phyloP scores from a whole-genome alignment of 2,797 vertebrate species.

The Siniperca obscura region DNA sequence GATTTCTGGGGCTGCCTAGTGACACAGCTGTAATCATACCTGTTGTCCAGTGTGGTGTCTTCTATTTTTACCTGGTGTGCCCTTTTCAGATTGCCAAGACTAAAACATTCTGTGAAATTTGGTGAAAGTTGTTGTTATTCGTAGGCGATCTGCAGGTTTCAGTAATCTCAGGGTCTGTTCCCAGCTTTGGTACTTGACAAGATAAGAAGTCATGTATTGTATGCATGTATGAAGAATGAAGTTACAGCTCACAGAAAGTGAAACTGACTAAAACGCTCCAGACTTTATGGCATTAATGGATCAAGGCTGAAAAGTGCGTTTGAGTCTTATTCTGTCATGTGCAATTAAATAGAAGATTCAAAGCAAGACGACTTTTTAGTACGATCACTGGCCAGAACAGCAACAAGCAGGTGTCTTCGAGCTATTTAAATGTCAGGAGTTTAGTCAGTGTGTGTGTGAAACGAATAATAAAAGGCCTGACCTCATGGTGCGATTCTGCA shows the following conservation, averaged over 20 bases:
- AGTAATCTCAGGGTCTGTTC: neutral
- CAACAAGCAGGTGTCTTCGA: neutral
- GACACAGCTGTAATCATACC: neutral
- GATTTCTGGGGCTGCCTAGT: neutral
- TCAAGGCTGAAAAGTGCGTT: neutral
- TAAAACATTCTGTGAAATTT: neutral
- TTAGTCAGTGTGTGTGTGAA: neutral
- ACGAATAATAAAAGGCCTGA: neutral
- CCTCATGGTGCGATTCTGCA: neutral
- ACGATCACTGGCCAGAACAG: neutral
- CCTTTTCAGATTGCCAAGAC: neutral
- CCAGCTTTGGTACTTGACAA: neutral
- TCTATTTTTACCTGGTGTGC: neutral
- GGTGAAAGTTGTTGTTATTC: neutral
- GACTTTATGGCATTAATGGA: neutral
- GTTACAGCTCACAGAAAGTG: neutral
- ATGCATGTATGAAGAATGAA: neutral
- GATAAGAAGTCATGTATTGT: neutral
- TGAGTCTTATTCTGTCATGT: neutral
- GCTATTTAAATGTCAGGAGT: slow-evolving; percentile 7
- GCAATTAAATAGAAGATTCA: neutral
- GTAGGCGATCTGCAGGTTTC: neutral
- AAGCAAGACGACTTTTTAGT: neutral
- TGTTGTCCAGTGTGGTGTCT: neutral
- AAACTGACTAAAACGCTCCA: neutral